Base-by-base conservation (phyloP, 2,888 invertebrate species). In the Linnaemya vulpina region DNA sequence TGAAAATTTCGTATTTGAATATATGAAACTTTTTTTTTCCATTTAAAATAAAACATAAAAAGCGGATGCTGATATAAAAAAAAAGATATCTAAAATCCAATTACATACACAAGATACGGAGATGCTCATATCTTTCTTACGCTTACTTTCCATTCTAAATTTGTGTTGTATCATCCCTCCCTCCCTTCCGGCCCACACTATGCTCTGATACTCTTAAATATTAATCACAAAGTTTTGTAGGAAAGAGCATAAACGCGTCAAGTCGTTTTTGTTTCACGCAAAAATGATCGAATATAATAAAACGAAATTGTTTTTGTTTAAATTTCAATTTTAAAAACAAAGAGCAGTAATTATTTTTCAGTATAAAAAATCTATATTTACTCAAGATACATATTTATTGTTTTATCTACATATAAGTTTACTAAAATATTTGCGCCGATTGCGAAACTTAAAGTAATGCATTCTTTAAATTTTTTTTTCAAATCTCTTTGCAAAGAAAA, bases 41-140 rank as follows among this genome's bases (percentile, higher is more conserved):
- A 22, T 43, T 35, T 38, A 53, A 73, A 73, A 65, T 58, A 71
- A 78, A 78, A 60, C 71, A 46, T 38, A 73, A 68, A 73, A 77
- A 84, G 81, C 84, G 81, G 85, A 82, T 85, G 82, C 85, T 82
- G 78, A 75, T 43, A 77, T 62, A 46, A 77, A 67, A 77, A 73
- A 73, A 62, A 71, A 73, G 74, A 49, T 70, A 53, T 7, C 10
- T 35, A 22, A 71, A 71, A 71, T 30, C 15, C 46, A 76, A 71
- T 71, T 82, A 76, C 76, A 65, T 53, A 70, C 25, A 60, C 40
- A 53, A 74, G 49, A 53, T 68, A 51, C n/a, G 13, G 17, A 40
- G 11, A 30, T 58, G 35, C 11, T 53, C 43, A 10, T 20, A 46
- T 17, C 11, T 46, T 65, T 17, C 11, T 46, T 65, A 58, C 35